Evolutionary conservation across 2,113 vertebrate species (phyloP).

Genomic region (Antennarius striatus): DNA sequence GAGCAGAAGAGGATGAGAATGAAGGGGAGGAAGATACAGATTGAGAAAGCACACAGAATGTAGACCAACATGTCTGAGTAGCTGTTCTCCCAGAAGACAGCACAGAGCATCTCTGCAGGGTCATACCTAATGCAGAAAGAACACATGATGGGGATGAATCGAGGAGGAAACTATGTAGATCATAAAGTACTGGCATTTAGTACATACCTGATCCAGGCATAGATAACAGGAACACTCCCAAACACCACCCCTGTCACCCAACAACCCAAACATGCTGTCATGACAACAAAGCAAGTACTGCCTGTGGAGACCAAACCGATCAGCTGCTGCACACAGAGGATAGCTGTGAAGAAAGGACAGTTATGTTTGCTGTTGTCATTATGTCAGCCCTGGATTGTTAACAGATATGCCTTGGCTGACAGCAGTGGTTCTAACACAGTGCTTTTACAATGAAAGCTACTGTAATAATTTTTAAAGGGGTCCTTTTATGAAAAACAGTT

Average conservation of each 20-base stretch:
- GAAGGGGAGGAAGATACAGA: conserved; percentile 71
- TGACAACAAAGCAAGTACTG: conserved; percentile 37
- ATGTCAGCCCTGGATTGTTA: no score
- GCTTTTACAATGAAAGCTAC: no score
- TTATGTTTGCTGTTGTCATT: no score
- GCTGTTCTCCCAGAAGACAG: conserved; percentile 79
- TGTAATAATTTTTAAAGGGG: no score
- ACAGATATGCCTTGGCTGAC: no score
- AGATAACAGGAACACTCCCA: conserved; percentile 74
- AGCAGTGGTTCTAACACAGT: no score
- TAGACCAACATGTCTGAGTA: conserved; percentile 80
- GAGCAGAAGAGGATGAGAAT: conserved; percentile 70
- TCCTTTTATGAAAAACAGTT: no score
- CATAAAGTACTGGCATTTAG: background rate
- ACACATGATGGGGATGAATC: background rate
- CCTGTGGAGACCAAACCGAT: conserved; percentile 42
- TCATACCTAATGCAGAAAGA: conserved; percentile 67
- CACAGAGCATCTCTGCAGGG: conserved; percentile 78
- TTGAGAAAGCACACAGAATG: conserved; percentile 72
- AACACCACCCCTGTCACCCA: conserved; percentile 76
- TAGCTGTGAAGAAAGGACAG: conserved; percentile 45
- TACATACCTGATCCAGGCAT: conserved; percentile 74
- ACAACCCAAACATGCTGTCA: conserved; percentile 58
- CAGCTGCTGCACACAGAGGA: conserved; percentile 71
- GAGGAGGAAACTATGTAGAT: background rate